These are phyloP conservation scores for Helicoverpa assulta DNA, from an alignment of 2,888 invertebrate genomes.

Conservation along the genomic window DNA sequence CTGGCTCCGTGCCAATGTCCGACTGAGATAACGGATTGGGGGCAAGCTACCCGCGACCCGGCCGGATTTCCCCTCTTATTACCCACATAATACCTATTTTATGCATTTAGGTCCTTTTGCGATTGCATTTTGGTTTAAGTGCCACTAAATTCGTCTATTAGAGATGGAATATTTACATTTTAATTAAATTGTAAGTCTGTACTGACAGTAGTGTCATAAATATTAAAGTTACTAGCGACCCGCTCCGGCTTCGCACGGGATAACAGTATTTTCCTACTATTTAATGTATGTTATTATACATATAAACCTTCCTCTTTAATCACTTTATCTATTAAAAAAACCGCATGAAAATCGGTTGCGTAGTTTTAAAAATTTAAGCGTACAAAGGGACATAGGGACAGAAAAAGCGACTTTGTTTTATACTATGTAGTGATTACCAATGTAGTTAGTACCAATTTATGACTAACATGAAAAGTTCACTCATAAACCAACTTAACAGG, in stretches of 20 bases:
- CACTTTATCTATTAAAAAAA: too few species aligned
- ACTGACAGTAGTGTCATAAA: neutral
- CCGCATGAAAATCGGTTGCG: too few species aligned
- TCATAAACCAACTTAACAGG: neutral
- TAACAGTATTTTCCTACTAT: too few species aligned
- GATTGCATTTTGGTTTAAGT: constrained; percentile 32
- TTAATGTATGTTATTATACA: too few species aligned
- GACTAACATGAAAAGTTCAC: neutral
- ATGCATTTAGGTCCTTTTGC: constrained; percentile 43
- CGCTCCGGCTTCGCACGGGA: too few species aligned
- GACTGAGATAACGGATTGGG: constrained; percentile 73
- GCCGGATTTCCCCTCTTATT: constrained; percentile 57
- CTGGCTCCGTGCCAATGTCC: constrained; percentile 65
- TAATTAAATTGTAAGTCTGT: neutral
- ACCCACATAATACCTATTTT: constrained; percentile 48
- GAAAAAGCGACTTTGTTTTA: too few species aligned
- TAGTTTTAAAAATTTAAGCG: too few species aligned
- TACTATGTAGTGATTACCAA: too few species aligned
- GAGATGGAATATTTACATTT: neutral
- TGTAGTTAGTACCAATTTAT: constrained; percentile 2
- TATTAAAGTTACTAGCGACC: neutral
- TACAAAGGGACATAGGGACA: too few species aligned
- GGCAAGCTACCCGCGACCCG: constrained; percentile 54
- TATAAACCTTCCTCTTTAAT: too few species aligned
- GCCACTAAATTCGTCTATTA: constrained; percentile 4